phyloP scores from a whole-genome alignment of 2,113 vertebrate species.

The Oncorhynchus clarkii region DNA sequence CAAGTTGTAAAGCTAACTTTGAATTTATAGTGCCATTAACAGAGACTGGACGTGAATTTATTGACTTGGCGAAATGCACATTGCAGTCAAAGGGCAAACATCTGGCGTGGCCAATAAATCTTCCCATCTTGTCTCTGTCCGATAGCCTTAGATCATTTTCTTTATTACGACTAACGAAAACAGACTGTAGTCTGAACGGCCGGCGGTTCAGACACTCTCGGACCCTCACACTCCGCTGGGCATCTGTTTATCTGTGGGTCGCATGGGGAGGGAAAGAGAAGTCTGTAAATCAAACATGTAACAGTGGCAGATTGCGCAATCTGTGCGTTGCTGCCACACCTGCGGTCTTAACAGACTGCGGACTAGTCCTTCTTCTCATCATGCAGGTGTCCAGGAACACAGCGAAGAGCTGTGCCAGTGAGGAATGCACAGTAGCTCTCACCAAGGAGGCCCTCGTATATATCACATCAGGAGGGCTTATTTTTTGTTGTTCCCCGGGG shows the following conservation, averaged over 20 bases:
- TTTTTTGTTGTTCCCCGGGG: conserved; percentile 52
- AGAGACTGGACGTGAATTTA: not conserved
- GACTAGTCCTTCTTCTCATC: conserved; percentile 66
- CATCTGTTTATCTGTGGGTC: conserved; percentile 26
- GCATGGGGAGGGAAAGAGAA: conserved; percentile 9
- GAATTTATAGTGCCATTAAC: not conserved
- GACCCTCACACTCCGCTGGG: not conserved
- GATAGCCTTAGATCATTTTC: conserved; percentile 16
- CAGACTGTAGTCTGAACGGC: not conserved
- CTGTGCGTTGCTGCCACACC: conserved; percentile 29
- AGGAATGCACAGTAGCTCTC: conserved; percentile 66
- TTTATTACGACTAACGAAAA: conserved; percentile 24
- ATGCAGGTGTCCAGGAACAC: conserved; percentile 69
- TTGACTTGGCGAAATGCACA: conserved; percentile 10
- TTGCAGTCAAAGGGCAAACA: conserved; percentile 12
- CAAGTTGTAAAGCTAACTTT: not conserved
- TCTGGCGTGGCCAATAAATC: conserved; percentile 25
- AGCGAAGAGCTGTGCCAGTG: conserved; percentile 52
- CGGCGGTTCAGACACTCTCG: conserved; percentile 19
- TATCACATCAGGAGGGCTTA: conserved; percentile 62
- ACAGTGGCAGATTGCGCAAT: conserved; percentile 56
- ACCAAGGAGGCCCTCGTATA: conserved; percentile 57
- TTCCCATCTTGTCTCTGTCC: conserved; percentile 9
- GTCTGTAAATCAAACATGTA: conserved; percentile 53
- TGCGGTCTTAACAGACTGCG: conserved; percentile 56